Conservation (phyloP, 2,113 vertebrate genomes). For the Tricholaema leucomelas region DNA sequence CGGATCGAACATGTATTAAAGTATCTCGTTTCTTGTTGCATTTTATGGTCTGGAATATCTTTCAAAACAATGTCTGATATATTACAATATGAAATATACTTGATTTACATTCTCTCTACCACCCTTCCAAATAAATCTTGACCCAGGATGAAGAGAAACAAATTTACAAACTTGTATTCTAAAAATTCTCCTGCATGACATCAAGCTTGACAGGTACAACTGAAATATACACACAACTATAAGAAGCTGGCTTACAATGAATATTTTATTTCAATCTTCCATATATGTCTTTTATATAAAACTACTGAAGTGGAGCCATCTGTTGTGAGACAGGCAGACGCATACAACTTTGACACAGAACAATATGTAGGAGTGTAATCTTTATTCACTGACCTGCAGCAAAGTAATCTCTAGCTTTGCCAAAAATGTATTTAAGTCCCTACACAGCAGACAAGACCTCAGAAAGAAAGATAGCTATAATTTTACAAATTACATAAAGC, state of each 20-base stretch:
- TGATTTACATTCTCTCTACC: neutral
- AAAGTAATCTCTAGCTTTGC: constrained; percentile 12
- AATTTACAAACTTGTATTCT: neutral
- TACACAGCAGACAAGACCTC: neutral
- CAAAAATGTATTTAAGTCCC: neutral
- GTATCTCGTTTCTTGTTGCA: neutral
- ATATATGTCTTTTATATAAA: neutral
- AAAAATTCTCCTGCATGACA: neutral
- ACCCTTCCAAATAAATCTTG: neutral
- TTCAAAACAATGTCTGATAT: neutral
- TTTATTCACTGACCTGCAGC: constrained; percentile 20
- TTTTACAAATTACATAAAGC: neutral
- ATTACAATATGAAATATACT: neutral
- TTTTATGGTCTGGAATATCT: neutral
- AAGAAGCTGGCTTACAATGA: neutral
- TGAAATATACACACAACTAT: neutral
- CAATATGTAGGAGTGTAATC: constrained; percentile 33
- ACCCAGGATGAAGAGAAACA: neutral
- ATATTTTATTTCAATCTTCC: neutral
- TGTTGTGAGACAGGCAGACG: constrained; percentile 29
- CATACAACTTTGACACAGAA: constrained; percentile 14
- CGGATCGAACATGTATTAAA: neutral
- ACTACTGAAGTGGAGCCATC: constrained; percentile 40
- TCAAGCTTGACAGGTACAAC: neutral
- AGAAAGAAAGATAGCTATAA: neutral